Percentiles rank a stretch among this genome's conserved stretches.
Evolutionary conservation across 2,797 vertebrate species (phyloP).

Genomic region (Amniataba percoides): DNA sequence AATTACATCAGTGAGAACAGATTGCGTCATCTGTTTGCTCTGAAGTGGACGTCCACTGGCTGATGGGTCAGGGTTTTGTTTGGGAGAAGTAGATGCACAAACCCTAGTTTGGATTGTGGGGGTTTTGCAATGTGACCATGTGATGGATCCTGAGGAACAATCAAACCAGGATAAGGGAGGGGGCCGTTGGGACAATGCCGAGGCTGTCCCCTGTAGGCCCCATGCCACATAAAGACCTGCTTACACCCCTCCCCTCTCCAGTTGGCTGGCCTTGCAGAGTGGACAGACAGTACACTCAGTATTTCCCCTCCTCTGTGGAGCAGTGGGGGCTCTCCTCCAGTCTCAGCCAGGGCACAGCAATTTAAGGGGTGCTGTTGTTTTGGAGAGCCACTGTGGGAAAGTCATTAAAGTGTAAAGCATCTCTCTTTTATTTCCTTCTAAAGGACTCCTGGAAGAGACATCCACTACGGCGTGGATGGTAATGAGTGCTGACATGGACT

Average conservation of each 20-base stretch:
- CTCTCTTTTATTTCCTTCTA: slow-evolving; percentile 79
- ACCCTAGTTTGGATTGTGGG: slow-evolving; percentile 50
- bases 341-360: slow-evolving; percentile 66
- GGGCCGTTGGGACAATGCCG: slow-evolving; percentile 72
- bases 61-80: slow-evolving; percentile 12
- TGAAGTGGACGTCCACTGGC: slow-evolving; percentile 14
- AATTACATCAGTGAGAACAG: slow-evolving; percentile 27
- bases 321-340: slow-evolving; percentile 73
- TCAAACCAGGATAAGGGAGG: slow-evolving; percentile 60
- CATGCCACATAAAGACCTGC: slow-evolving; percentile 83
- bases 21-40: slow-evolving; percentile 54
- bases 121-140: slow-evolving; percentile 69
- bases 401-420: slow-evolving; percentile 88
- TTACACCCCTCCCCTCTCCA: slow-evolving; percentile 68
- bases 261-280: slow-evolving; percentile 82
- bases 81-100: slow-evolving; percentile 35
- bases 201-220: slow-evolving; percentile 76
- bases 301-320: slow-evolving; percentile 78
- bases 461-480: slow-evolving; percentile 73
- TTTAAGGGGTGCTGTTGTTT: slow-evolving; percentile 81
- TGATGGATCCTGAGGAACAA: slow-evolving; percentile 71
- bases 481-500: slow-evolving; percentile 78
- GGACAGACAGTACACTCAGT: slow-evolving; percentile 83
- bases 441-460: slow-evolving; percentile 76
- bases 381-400: slow-evolving; percentile 86